phyloP scores from a whole-genome alignment of 2,113 vertebrate species.

The Glaucidium brasilianum region DNA sequence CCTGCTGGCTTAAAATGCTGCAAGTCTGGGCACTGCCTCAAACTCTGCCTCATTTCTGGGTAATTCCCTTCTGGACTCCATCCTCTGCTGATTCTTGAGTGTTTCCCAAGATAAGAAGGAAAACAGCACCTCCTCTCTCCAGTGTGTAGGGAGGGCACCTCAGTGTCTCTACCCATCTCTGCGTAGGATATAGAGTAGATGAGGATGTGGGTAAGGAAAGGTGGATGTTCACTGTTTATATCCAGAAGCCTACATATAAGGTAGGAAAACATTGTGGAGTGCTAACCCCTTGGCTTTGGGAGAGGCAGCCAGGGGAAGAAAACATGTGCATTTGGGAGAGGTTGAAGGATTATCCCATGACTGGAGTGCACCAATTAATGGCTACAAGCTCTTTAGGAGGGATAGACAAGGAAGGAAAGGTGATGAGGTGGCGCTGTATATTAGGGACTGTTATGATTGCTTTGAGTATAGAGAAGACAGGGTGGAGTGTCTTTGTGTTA shows the following conservation, averaged over 20 bases:
- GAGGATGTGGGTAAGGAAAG: neutral
- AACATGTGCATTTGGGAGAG: neutral
- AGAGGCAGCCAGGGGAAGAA: neutral
- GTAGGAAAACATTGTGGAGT: neutral
- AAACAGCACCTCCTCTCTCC: neutral
- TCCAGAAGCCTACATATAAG: neutral
- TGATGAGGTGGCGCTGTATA: no score
- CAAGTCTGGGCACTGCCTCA: neutral
- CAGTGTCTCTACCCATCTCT: neutral
- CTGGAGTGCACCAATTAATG: no score
- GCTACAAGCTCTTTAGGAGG: no score
- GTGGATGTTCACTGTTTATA: neutral
- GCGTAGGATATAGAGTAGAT: accelerated
- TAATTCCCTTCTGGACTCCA: neutral
- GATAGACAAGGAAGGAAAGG: no score
- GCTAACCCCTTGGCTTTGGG: neutral
- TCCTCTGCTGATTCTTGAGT: neutral
- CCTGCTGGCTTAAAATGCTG: neutral
- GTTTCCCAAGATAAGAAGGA: neutral
- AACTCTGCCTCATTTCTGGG: neutral
- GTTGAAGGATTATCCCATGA: neutral
- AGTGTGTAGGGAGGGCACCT: neutral
- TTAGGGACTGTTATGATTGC: no score
- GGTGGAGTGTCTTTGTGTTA: no score
- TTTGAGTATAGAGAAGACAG: no score